Percentiles rank a stretch among this genome's conserved stretches.
Evolutionary conservation across 2,113 vertebrate genomes (phyloP).

Genomic region (Pachyramphus minor): DNA sequence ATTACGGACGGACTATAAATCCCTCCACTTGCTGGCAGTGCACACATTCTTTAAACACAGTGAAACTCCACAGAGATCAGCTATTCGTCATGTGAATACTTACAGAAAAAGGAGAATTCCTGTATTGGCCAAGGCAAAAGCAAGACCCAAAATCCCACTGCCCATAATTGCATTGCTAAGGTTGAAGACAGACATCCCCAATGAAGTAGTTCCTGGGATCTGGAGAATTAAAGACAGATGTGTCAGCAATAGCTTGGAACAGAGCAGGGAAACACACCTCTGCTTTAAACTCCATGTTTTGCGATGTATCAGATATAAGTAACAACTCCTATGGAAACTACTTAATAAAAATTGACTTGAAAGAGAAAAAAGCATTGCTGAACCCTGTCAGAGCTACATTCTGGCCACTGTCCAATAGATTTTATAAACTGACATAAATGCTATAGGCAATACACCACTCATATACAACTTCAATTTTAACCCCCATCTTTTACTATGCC

Average conservation of each 20-base stretch:
- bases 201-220: slow-evolving; percentile 77
- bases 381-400: background rate
- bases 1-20: background rate
- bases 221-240: slow-evolving; percentile 24
- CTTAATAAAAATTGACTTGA: background rate
- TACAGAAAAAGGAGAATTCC: slow-evolving; percentile 81
- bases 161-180: slow-evolving; percentile 83
- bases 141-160: slow-evolving; percentile 80
- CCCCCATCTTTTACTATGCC: background rate
- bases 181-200: slow-evolving; percentile 81
- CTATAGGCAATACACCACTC: background rate
- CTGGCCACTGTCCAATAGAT: accelerated
- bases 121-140: slow-evolving; percentile 80
- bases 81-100: slow-evolving; percentile 44
- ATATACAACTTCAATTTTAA: background rate
- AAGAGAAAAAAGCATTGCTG: accelerated
- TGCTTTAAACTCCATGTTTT: background rate
- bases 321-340: background rate
- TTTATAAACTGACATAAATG: background rate
- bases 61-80: background rate
- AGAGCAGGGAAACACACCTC: background rate
- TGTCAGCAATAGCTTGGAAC: background rate
- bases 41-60: background rate
- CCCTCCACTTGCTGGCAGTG: background rate
- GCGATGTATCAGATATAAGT: background rate